Evolutionary conservation across 2,113 vertebrate species (phyloP).

Genomic region (Pantherophis guttatus): DNA sequence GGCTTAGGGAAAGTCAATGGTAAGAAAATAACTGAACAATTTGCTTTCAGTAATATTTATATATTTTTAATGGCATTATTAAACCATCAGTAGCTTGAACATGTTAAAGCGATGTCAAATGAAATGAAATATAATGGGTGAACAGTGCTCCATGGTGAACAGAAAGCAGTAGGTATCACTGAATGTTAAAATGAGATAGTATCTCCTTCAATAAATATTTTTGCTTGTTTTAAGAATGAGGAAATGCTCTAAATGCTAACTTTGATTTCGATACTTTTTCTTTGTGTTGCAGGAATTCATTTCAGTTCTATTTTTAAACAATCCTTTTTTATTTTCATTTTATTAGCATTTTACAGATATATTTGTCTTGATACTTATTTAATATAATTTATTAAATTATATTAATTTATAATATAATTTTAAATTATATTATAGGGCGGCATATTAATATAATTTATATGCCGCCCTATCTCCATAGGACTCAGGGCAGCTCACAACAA

Average conservation of each 20-base stretch:
- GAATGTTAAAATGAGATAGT: neutral
- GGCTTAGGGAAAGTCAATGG: conserved; percentile 95
- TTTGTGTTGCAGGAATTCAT: neutral
- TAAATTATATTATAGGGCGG: too few species aligned
- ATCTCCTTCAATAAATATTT: neutral
- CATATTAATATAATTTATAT: too few species aligned
- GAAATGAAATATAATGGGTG: neutral
- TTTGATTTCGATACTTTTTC: neutral
- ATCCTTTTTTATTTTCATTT: too few species aligned
- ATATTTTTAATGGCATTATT: neutral
- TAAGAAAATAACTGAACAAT: conserved; percentile 68
- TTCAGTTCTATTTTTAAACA: neutral
- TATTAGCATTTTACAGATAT: neutral
- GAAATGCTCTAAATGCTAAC: neutral
- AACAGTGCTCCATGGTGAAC: neutral
- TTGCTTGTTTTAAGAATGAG: neutral
- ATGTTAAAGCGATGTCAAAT: neutral
- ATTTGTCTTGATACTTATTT: neutral
- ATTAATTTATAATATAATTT: too few species aligned
- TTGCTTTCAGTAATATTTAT: neutral
- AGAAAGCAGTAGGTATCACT: neutral
- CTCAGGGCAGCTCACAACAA: too few species aligned
- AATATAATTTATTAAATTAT: too few species aligned
- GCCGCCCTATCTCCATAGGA: too few species aligned
- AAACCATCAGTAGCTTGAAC: neutral